phyloP scores from a whole-genome alignment of 2,797 vertebrate species.

The Simalia tracyae region DNA sequence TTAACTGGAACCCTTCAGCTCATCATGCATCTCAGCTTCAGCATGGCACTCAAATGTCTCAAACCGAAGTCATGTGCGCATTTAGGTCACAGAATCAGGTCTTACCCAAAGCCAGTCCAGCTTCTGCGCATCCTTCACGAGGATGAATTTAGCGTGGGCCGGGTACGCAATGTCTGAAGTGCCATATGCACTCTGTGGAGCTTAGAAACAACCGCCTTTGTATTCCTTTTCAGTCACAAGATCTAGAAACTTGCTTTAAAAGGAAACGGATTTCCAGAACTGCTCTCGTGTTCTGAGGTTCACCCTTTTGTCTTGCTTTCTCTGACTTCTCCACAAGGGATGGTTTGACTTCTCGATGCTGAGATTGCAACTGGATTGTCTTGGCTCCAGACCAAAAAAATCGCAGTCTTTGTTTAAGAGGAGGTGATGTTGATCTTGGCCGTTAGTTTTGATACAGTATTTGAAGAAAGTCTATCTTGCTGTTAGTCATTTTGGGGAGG shows the following conservation, averaged over 20 bases:
- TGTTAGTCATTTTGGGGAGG: background rate
- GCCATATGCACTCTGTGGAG: background rate
- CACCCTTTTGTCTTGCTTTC: background rate
- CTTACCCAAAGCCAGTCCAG: no score
- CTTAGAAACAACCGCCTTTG: background rate
- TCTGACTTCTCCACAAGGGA: background rate
- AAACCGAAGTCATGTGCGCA: background rate
- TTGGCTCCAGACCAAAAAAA: background rate
- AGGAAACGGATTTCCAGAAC: background rate
- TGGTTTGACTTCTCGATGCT: background rate
- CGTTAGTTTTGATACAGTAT: background rate
- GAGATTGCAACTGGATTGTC: background rate
- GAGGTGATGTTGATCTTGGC: background rate
- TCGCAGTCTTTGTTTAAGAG: background rate
- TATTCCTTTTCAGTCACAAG: background rate
- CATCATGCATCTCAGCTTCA: background rate
- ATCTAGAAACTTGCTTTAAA: slow-evolving; percentile 12
- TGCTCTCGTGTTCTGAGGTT: background rate
- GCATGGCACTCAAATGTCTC: no score
- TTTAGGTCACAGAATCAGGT: background rate
- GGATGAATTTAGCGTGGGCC: background rate
- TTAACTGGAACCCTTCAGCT: background rate
- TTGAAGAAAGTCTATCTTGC: background rate
- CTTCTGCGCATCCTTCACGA: background rate
- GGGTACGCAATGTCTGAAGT: background rate